A percentile compares a stretch with the other conserved stretches of the same genome.
Evolutionary conservation across 2,888 invertebrate genomes (phyloP).

Genomic region (Lasiommata megera): DNA sequence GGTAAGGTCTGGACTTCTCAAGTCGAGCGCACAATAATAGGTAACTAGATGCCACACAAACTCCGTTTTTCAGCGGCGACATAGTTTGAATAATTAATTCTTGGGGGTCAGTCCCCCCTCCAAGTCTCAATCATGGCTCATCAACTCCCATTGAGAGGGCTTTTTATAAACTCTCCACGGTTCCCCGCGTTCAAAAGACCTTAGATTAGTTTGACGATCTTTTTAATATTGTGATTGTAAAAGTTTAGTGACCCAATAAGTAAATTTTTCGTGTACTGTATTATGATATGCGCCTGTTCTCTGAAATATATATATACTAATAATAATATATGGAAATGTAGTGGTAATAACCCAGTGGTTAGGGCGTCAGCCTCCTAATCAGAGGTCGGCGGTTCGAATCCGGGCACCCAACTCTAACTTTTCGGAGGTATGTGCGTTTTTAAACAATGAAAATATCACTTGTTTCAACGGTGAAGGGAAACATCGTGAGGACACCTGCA

Average conservation of each 20-base stretch:
- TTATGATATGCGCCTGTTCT: too few species aligned
- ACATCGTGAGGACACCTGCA: too few species aligned
- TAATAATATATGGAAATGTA: too few species aligned
- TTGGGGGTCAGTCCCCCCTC: slow-evolving; percentile 59
- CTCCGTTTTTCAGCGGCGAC: slow-evolving; percentile 50
- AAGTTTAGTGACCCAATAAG: slow-evolving; percentile 5
- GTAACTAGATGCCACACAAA: slow-evolving; percentile 47
- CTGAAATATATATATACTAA: too few species aligned
- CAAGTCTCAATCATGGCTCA: slow-evolving; percentile 57
- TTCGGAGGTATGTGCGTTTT: too few species aligned
- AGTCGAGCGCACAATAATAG: slow-evolving; percentile 39
- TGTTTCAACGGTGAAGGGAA: too few species aligned
- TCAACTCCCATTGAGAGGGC: slow-evolving; percentile 66
- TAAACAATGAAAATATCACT: too few species aligned
- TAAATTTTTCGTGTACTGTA: too few species aligned
- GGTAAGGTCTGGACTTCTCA: slow-evolving; percentile 23
- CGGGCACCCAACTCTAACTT: too few species aligned
- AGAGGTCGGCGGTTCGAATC: too few species aligned
- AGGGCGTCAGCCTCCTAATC: too few species aligned
- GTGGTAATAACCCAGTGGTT: too few species aligned
- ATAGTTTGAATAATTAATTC: slow-evolving; percentile 75
- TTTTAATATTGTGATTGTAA: neutral
- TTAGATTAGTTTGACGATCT: slow-evolving; percentile 8
- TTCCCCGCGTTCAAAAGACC: neutral
- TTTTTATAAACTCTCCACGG: slow-evolving; percentile 22